Base-by-base conservation (phyloP, 35 echinoderm and acorn worm species). In the Heliocidaris tuberculata region DNA sequence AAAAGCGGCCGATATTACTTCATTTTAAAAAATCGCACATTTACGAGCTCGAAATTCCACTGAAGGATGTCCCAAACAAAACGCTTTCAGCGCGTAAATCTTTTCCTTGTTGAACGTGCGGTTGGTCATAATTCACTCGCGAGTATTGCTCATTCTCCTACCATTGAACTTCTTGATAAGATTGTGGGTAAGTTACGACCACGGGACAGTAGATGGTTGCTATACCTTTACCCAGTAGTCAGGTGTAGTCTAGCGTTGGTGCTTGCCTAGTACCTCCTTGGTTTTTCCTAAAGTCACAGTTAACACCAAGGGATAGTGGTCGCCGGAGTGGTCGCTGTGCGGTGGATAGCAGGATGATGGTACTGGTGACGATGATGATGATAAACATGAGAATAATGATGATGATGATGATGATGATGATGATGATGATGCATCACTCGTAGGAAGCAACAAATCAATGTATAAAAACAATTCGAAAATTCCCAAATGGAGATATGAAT, bases 31-130 rank as follows among this genome's bases (percentile, higher is more conserved):
- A 4, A 89, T 47, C 15, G 35, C 19, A 27, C 47, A 48, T 89
- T 89, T 89, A 47, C 31, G 87, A 47, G 87, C 87, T 47, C 31
- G 15, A 89, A 89, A 89, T 89, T 32, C 31, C 31, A 47, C 24
- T 48, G 87, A 32, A 48, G 47, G 31, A 32, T 89, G 31, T 48
- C 35, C 87, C 47, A 89, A 89, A 89, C 87, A 89, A 89, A 48
- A 89, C 31, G 87, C 87, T 89, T 89, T 89, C 87, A 89, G 47
- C 87, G 47, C 87, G 87, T 89, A 89, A 89, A 89, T 89, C 87
- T 89, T 89, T 6, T 32, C 2, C 47, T 89, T 47, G 15, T 32
- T 48, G 31, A 19, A 89, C 87, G 87, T 89, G 32, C 17, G 31
- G 47, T 47, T 17, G 5, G 87, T 27, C 47, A 89, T 89, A 89